Evolutionary conservation across 2,888 invertebrate genomes (phyloP).

Genomic region (Trilocha varians): DNA sequence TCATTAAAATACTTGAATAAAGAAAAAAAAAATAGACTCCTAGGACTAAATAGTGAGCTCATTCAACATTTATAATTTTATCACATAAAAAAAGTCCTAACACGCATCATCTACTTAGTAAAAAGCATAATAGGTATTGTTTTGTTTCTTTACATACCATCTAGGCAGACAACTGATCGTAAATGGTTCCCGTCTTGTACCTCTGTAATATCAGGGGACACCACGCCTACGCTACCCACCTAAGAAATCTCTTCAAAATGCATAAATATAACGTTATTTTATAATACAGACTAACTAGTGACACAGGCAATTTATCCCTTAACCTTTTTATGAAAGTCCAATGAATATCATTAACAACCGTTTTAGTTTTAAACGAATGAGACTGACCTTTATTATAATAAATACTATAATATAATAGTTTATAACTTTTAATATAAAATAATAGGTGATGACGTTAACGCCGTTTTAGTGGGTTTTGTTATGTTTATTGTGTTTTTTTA

Average conservation of each 20-base stretch:
- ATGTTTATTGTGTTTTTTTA: background rate
- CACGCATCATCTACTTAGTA: too few species aligned
- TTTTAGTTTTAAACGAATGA: conserved; percentile 5
- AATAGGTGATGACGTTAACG: conserved; percentile 1
- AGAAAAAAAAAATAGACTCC: too few species aligned
- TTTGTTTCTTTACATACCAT: conserved; percentile 24
- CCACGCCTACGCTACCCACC: too few species aligned
- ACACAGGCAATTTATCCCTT: conserved; percentile 29
- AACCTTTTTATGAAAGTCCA: conserved; percentile 29
- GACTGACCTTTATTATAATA: conserved; percentile 5
- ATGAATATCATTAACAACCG: conserved; percentile 34
- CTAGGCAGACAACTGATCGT: conserved; percentile 6
- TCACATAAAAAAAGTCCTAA: too few species aligned
- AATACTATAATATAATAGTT: conserved; percentile 5
- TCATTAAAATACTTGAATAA: too few species aligned
- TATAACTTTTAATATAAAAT: conserved; percentile 4
- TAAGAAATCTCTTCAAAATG: too few species aligned
- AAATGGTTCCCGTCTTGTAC: too few species aligned
- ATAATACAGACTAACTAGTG: background rate
- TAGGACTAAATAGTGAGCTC: too few species aligned
- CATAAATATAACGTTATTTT: too few species aligned
- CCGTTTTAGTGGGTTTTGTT: background rate
- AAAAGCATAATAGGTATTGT: background rate
- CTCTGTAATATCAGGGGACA: too few species aligned
- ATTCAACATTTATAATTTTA: too few species aligned